phyloP scores from a whole-genome alignment of 92 coral and sea anemone species.

The Heteractis magnifica region DNA sequence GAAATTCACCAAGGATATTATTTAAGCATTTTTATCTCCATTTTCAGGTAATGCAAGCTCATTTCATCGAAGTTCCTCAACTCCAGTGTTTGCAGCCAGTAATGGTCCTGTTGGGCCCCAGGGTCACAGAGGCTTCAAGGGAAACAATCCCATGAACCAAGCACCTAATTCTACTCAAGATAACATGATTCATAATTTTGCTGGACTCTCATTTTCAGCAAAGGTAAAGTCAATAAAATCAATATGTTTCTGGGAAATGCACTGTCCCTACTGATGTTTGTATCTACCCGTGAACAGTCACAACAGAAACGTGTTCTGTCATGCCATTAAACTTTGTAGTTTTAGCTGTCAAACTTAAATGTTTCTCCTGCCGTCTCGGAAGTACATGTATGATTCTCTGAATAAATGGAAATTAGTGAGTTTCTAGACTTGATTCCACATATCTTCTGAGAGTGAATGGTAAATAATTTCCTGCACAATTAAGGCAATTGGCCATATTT shows the following conservation, averaged over 20 bases:
- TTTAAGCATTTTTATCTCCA: not conserved
- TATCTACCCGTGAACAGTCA: no score
- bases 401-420: no score
- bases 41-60: conserved; percentile 35
- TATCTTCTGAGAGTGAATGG: no score
- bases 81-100: conserved; percentile 46
- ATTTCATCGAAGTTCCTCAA: conserved; percentile 66
- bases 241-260: not conserved
- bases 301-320: not conserved
- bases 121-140: conserved; percentile 65
- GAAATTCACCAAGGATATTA: no score
- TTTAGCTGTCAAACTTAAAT: no score
- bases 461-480: no score
- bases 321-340: no score
- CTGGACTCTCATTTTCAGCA: conserved; percentile 64
- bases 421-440: no score
- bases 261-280: not conserved
- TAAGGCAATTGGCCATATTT: no score
- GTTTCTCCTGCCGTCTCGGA: no score
- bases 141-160: conserved; percentile 42
- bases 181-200: conserved; percentile 59
- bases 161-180: conserved; percentile 47
- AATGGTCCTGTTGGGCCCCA: conserved; percentile 73
- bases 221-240: conserved; percentile 50
- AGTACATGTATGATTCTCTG: no score